Conservation (phyloP, 2,797 vertebrate genomes). For the Discoglossus pictus region DNA sequence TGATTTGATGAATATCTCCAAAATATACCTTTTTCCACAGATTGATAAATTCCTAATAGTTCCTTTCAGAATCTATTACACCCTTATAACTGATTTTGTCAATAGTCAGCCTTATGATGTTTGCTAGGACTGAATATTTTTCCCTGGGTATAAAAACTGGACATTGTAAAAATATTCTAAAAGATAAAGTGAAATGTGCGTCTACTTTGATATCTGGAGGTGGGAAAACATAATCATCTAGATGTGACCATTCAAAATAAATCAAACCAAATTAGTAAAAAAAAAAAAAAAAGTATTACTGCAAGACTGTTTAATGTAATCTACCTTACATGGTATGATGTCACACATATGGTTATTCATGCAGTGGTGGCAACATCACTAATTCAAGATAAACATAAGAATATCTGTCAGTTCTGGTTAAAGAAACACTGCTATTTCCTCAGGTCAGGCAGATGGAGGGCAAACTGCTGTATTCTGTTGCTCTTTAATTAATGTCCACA, state of each 20-base stretch:
- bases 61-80: too few species aligned
- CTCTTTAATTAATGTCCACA: constrained; percentile 81
- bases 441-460: constrained; percentile 80
- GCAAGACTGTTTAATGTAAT: background rate
- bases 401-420: constrained; percentile 78
- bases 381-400: constrained; percentile 67
- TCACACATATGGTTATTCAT: constrained; percentile 68
- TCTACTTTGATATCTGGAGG: too few species aligned
- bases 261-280: background rate
- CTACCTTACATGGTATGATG: constrained; percentile 57
- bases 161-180: too few species aligned
- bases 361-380: constrained; percentile 63
- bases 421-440: constrained; percentile 73
- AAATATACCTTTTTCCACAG: too few species aligned
- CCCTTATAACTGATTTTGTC: too few species aligned
- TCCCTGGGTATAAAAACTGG: too few species aligned
- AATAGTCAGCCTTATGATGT: too few species aligned
- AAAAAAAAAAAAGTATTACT: background rate
- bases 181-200: too few species aligned
- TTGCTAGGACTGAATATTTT: too few species aligned
- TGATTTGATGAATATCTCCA: too few species aligned
- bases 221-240: too few species aligned
- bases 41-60: too few species aligned
- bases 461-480: constrained; percentile 75
- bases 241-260: background rate